Conservation (phyloP, 2,797 vertebrate genomes). For the Diplodus sargus region DNA sequence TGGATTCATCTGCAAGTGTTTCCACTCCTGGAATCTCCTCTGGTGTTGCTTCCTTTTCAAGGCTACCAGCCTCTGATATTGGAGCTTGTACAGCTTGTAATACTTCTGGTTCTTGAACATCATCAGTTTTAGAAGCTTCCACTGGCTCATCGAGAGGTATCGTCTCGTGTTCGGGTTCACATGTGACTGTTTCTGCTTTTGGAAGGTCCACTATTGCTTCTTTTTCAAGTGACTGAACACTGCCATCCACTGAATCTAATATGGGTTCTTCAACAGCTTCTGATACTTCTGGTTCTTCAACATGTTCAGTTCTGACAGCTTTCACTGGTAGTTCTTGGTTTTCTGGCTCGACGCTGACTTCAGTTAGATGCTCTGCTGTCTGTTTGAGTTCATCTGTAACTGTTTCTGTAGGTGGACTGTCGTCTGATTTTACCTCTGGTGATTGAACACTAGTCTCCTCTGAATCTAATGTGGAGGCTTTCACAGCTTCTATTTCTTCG, state of each 20-base stretch:
- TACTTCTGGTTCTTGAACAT: slow-evolving; percentile 10
- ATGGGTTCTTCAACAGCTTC: slow-evolving; percentile 25
- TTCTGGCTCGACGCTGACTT: slow-evolving; percentile 20
- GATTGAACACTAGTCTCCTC: slow-evolving; percentile 17
- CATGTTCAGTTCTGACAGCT: not conserved
- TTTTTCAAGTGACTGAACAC: slow-evolving; percentile 20
- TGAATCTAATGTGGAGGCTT: slow-evolving; percentile 27
- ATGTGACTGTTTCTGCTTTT: not conserved
- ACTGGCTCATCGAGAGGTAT: not conserved
- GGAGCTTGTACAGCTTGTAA: slow-evolving; percentile 26
- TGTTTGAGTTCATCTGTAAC: slow-evolving; percentile 27
- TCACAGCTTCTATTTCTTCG: slow-evolving; percentile 18
- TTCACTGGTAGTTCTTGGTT: not conserved
- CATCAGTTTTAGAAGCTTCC: not conserved
- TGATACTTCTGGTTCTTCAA: slow-evolving; percentile 8
- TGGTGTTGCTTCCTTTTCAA: slow-evolving; percentile 33
- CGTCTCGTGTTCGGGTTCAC: slow-evolving; percentile 24
- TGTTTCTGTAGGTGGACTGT: not conserved
- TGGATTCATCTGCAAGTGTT: slow-evolving; percentile 40
- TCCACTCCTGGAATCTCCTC: slow-evolving; percentile 7
- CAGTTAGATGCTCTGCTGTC: not conserved
- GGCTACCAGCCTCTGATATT: not conserved
- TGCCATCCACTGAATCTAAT: not conserved
- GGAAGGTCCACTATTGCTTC: not conserved
- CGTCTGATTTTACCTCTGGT: slow-evolving; percentile 16